Percentiles rank a stretch among this genome's conserved stretches.
These are phyloP conservation scores for Bembecia ichneumoniformis DNA, from an alignment of 2,888 invertebrate species.

Conservation along the genomic window DNA sequence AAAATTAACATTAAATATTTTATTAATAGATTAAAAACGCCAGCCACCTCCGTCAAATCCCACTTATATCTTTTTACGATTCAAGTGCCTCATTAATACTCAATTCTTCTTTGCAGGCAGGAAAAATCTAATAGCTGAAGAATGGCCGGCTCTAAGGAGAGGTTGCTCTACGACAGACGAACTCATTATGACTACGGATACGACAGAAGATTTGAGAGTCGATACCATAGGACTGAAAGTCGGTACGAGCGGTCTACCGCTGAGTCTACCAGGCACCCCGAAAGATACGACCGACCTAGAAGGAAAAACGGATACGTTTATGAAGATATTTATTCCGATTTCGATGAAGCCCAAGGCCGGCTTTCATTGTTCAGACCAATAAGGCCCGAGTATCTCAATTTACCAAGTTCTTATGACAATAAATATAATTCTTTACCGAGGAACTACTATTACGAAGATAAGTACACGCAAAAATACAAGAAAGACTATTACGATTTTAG, in stretches of 20 bases:
- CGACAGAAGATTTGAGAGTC: constrained; percentile 4
- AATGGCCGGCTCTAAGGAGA: constrained; percentile 63
- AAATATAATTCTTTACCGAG: constrained; percentile 62
- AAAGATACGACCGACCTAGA: constrained; percentile 37
- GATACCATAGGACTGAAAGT: constrained; percentile 2
- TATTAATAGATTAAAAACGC: too few relatives aligned
- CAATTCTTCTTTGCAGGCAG: constrained; percentile 29
- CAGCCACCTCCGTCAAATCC: not conserved
- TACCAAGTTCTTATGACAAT: constrained; percentile 48
- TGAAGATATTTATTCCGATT: constrained; percentile 67
- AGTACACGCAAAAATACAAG: constrained; percentile 36
- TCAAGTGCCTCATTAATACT: constrained; percentile 24
- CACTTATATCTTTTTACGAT: not conserved
- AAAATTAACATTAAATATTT: too few relatives aligned
- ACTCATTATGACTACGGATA: constrained; percentile 37
- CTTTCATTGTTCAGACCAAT: constrained; percentile 63
- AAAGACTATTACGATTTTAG: constrained; percentile 63
- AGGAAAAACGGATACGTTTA: constrained; percentile 62
- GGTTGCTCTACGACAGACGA: constrained; percentile 52
- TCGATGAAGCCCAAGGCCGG: constrained; percentile 61
- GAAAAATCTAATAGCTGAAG: constrained; percentile 32
- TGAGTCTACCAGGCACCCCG: constrained; percentile 10
- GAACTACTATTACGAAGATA: constrained; percentile 50
- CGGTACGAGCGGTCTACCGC: constrained; percentile 21
- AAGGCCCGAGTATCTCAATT: constrained; percentile 60